Percentiles rank a stretch among this genome's conserved stretches.
Evolutionary conservation across 2,797 vertebrate genomes (phyloP).

Genomic region (Artibeus jamaicensis): DNA sequence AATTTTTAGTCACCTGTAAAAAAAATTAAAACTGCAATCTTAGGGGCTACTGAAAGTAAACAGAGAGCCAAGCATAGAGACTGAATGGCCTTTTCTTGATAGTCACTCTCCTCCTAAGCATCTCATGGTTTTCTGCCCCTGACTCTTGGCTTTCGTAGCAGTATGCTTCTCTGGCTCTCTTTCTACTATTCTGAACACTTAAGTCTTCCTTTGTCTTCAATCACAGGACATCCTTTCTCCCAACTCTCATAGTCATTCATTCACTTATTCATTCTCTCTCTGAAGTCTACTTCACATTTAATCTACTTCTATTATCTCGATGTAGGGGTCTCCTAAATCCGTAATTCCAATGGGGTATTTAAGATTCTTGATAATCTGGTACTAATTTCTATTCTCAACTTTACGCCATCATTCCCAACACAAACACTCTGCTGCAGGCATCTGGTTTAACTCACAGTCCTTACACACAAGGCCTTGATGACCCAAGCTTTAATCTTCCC

Average conservation of each 20-base stretch:
- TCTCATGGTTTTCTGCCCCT: neutral
- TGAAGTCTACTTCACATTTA: neutral
- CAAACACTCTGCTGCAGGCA: neutral
- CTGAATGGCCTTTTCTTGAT: neutral
- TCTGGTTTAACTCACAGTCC: neutral
- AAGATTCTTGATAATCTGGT: neutral
- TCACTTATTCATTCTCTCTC: neutral
- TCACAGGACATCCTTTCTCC: neutral
- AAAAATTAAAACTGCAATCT: neutral
- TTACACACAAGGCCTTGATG: neutral
- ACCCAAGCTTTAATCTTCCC: neutral
- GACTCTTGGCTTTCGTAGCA: neutral
- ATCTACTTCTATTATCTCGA: neutral
- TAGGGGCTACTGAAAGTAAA: neutral
- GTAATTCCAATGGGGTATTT: neutral
- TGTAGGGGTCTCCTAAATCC: neutral
- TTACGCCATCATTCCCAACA: neutral
- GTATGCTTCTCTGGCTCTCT: neutral
- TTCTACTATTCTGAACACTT: neutral
- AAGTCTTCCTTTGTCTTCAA: neutral
- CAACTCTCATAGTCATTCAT: neutral
- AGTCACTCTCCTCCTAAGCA: neutral
- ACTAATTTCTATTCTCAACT: constrained; percentile 9
- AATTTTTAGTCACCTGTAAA: neutral
- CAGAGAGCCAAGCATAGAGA: neutral